phyloP scores from a whole-genome alignment of 2,113 vertebrate species.

The Vidua macroura region DNA sequence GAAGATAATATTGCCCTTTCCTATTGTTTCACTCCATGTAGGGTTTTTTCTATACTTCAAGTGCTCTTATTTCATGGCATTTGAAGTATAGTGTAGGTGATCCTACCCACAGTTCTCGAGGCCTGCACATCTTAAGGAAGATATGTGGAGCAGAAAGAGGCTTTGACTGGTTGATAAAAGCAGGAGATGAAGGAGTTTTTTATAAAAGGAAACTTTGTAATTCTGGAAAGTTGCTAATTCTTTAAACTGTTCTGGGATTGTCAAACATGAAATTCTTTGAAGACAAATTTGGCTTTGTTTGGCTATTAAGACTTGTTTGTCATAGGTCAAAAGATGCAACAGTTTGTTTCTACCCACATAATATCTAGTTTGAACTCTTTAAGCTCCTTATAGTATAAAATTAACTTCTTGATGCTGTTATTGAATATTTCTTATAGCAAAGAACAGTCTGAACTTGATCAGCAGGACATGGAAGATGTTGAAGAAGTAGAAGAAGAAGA shows the following conservation, averaged over 20 bases:
- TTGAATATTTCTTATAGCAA: slow-evolving; percentile 78
- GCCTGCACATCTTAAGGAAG: background rate
- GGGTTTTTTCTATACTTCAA: rapidly evolving
- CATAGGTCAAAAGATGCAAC: background rate
- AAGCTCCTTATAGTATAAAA: background rate
- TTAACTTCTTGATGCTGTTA: background rate
- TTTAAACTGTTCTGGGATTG: background rate
- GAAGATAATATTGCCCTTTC: rapidly evolving
- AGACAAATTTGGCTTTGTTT: background rate
- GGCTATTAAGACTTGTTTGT: background rate
- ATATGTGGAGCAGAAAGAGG: background rate
- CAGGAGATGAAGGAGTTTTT: background rate
- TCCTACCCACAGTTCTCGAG: background rate
- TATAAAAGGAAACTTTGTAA: background rate
- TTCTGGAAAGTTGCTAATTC: background rate
- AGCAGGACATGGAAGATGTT: slow-evolving; percentile 98
- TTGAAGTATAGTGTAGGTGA: background rate
- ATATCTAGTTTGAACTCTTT: background rate
- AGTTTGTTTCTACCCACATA: background rate
- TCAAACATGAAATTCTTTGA: background rate
- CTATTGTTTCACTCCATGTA: background rate
- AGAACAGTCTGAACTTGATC: slow-evolving; percentile 95
- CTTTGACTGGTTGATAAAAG: background rate
- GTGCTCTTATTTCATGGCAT: background rate
- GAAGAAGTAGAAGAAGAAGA: slow-evolving; percentile 97